Evolutionary conservation across 2,888 invertebrate species (phyloP), one percentile per base, ranked within the genome.

Genomic region (Alviniconcha strummeri): DNA sequence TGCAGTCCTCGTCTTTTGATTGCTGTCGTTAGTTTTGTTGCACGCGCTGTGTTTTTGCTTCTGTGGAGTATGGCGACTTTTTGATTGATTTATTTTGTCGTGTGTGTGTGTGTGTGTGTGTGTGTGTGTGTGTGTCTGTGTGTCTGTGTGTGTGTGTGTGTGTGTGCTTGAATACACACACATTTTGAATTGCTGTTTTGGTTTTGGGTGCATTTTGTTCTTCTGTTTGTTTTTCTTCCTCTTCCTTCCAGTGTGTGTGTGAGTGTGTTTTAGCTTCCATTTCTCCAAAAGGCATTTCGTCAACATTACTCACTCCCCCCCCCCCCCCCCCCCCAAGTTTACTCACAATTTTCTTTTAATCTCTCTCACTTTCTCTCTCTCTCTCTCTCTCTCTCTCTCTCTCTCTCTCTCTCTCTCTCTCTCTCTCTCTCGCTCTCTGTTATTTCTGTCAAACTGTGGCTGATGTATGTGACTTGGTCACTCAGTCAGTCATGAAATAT

Each of bases 391-490:
- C 74, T 74, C 74, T 74, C 74, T 74, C 74, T 74, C 74, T 74
- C 74, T 74, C 74, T 74, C 74, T 74, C 74, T 74, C 71, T 71
- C 71, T 71, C 71, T n/a, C 71, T 71, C 71, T n/a, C 71, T 9
- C 71, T 71, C 19, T 9, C 71, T 71, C 71, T 9, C 71, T 71
- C 19, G n/a, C 71, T 71, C 71, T 71, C 19, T 36, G 0, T 36
- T 60, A 13, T 60, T 8, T 60, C 9, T 11, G 13, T 60, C 9
- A 11, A 13, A 8, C 9, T 60, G 8, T 60, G 36, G 36, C 36
- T 36, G 36, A 36, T 36, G 36, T 36, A 36, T 36, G 36, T 36
- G 36, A 36, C 36, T 36, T 36, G 36, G 36, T 36, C 36, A 36
- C 36, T 36, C 36, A 36, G 36, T 36, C 36, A 36, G 36, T 36